Base-by-base conservation (phyloP, 2,888 invertebrate genomes). In the Chymomyza amoena region DNA sequence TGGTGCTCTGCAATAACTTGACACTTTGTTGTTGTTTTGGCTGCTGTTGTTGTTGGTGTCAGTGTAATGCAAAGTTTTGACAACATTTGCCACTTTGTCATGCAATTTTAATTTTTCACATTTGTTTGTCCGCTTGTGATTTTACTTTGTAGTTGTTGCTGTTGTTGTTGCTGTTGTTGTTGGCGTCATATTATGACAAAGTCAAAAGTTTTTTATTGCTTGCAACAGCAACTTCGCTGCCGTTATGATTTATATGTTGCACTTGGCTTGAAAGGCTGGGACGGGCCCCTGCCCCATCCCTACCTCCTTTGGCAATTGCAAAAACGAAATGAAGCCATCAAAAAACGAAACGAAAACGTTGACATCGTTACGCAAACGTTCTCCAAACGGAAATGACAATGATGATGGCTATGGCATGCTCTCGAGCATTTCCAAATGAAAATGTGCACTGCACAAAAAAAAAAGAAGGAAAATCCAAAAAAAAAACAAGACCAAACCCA, bases 21-120 rank as follows among this genome's bases (percentile, higher is more conserved):
- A 54, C 54, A 54, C 54, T 18, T 54, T 54, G 54, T 4, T 25
- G 25, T 25, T 25, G 25, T 25, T 25, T 1, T 54, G n/a, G n/a
- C n/a, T n/a, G n/a, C n/a, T 54, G 20, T 1, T n/a, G 54, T 54
- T 54, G 18, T 54, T 54, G 54, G 16, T 54, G 54, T 54, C 20
- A 54, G 16, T 61, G 68, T 70, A 81, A 77, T 75, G 85, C 82
- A 72, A 81, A 84, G 78, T 87, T 87, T 82, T 79, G 87, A 84
- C 87, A 87, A 76, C 76, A 87, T 82, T 84, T 84, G 87, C 85
- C 85, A 84, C 84, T 84, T 84, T 84, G 84, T 84, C 87, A 82
- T 84, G 78, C 84, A 78, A 86, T 84, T 84, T 86, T 84, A 86
- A 87, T 87, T 87, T 67, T 32, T 74, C 64, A 77, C 72, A 73